Evolutionary conservation across 2,797 vertebrate species (phyloP).

Genomic region (Etheostoma nigrum): DNA sequence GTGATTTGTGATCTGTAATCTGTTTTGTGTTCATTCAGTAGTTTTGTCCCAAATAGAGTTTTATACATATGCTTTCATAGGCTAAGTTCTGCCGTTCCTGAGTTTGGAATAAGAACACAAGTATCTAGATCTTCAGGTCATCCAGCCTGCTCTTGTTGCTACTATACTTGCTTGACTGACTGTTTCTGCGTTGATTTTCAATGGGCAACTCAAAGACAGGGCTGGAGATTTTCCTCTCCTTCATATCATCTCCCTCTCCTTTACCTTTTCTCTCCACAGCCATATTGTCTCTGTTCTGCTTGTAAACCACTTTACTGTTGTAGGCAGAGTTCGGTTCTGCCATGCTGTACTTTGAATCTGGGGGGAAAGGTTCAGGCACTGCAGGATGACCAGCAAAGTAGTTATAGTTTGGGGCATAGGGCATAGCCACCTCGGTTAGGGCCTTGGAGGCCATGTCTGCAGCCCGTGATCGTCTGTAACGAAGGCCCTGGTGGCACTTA

Average conservation of each 20-base stretch:
- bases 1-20: neutral
- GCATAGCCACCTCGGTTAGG: slow-evolving; percentile 68
- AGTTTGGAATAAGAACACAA: slow-evolving; percentile 10
- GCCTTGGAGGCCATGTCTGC: slow-evolving; percentile 48
- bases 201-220: slow-evolving; percentile 55
- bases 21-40: slow-evolving; percentile 1
- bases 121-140: slow-evolving; percentile 83
- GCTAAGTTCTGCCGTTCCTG: neutral
- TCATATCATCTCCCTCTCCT: slow-evolving; percentile 70
- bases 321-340: slow-evolving; percentile 77
- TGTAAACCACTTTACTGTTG: slow-evolving; percentile 80
- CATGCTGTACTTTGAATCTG: slow-evolving; percentile 79
- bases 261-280: slow-evolving; percentile 85
- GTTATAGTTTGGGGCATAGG: slow-evolving; percentile 80
- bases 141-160: slow-evolving; percentile 84
- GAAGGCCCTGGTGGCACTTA: slow-evolving; percentile 85
- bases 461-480: slow-evolving; percentile 68
- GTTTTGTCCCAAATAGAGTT: slow-evolving; percentile 5
- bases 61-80: neutral
- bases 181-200: slow-evolving; percentile 80
- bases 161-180: slow-evolving; percentile 87
- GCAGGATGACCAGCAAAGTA: slow-evolving; percentile 77
- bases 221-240: slow-evolving; percentile 67
- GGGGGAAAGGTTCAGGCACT: slow-evolving; percentile 68
- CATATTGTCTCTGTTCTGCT: slow-evolving; percentile 89